Conservation (phyloP, 2,888 invertebrate species). For the Catocala sponsa region DNA sequence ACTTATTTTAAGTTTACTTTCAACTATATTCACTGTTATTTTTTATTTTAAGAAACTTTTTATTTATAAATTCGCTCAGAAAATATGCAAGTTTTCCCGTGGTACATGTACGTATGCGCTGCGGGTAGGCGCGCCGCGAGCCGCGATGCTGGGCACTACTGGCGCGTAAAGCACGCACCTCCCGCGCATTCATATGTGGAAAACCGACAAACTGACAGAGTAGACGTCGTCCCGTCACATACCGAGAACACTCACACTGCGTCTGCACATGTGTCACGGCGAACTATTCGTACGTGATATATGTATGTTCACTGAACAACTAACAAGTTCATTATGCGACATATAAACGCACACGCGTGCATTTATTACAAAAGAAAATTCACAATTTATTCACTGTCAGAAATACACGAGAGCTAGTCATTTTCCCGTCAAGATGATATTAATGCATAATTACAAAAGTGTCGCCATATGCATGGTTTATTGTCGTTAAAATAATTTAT, state of each 20-base stretch:
- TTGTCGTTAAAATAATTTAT: background rate
- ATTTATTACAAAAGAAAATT: conserved; percentile 1
- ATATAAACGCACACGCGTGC: background rate
- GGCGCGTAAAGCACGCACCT: conserved; percentile 70
- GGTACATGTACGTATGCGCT: conserved; percentile 62
- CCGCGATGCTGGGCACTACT: conserved; percentile 78
- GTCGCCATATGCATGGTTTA: background rate
- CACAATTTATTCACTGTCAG: background rate
- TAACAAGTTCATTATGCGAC: conserved; percentile 16
- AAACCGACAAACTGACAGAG: conserved; percentile 69
- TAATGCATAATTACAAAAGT: background rate
- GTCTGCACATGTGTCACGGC: conserved; percentile 31
- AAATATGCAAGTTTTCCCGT: conserved; percentile 53
- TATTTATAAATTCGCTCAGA: conserved; percentile 16
- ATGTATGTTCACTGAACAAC: conserved; percentile 22
- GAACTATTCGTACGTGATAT: conserved; percentile 25
- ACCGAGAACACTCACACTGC: conserved; percentile 53
- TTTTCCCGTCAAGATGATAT: background rate
- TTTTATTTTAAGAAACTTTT: conserved; percentile 11
- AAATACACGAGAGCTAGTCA: background rate
- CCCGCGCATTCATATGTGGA: conserved; percentile 76
- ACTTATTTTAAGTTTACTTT: conserved; percentile 16
- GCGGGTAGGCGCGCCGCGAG: conserved; percentile 70
- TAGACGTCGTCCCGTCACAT: conserved; percentile 54
- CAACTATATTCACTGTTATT: conserved; percentile 12